A percentile compares a stretch with the other conserved stretches of the same genome.
These are phyloP conservation scores for Dicrurus megarhynchus DNA, from an alignment of 2,113 vertebrate species.

Conservation along the genomic window DNA sequence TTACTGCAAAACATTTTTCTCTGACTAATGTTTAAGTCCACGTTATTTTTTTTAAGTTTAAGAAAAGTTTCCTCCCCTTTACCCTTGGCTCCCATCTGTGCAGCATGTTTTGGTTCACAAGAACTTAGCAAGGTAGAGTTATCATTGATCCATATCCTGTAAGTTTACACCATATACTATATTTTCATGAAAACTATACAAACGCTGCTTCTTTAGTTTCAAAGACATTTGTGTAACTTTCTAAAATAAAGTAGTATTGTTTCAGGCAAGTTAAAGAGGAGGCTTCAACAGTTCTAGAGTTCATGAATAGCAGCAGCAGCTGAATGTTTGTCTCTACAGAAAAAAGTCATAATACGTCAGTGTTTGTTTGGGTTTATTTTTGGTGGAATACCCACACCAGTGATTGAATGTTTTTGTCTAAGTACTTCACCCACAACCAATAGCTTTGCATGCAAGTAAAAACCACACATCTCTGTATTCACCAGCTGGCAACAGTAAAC, in stretches of 20 bases:
- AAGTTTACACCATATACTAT: not conserved
- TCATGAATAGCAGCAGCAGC: not conserved
- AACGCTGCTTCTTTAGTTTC: not conserved
- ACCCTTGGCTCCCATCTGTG: not conserved
- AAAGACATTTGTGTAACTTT: not conserved
- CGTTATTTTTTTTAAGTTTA: not conserved
- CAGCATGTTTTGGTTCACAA: not conserved
- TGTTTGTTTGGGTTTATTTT: slow-evolving; percentile 54
- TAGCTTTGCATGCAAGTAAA: slow-evolving; percentile 39
- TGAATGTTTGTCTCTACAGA: not conserved
- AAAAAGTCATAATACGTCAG: not conserved
- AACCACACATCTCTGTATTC: slow-evolving; percentile 19
- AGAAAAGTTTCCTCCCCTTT: not conserved
- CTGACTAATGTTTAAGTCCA: not conserved
- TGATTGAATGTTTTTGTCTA: not conserved
- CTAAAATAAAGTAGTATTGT: not conserved
- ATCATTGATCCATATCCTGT: not conserved
- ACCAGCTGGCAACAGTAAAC: slow-evolving; percentile 39
- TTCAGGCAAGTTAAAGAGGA: not conserved
- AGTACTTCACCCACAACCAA: slow-evolving; percentile 3
- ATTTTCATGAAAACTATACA: not conserved
- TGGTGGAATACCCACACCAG: slow-evolving; percentile 33
- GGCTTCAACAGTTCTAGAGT: not conserved
- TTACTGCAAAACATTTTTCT: not conserved
- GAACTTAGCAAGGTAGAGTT: not conserved